Conservation (phyloP, 1,140 invertebrate genomes). For the Anastrepha ludens region DNA sequence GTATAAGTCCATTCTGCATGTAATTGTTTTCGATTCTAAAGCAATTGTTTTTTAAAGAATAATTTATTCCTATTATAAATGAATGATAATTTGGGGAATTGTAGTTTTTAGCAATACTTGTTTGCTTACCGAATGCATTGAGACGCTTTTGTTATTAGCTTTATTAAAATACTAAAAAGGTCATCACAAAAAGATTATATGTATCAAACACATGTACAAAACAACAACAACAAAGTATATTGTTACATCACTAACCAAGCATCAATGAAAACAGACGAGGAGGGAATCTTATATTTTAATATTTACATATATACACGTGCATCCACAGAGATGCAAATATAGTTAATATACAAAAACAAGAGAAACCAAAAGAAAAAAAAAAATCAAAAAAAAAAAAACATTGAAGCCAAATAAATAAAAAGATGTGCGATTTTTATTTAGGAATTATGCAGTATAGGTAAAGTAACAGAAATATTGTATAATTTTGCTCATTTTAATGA, state of each 20-base stretch:
- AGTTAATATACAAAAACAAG: background rate
- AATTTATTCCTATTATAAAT: constrained; percentile 15
- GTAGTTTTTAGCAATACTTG: background rate
- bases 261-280: constrained; percentile 18
- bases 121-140: background rate
- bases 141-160: constrained; percentile 49
- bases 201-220: constrained; percentile 40
- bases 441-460: background rate
- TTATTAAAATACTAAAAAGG: constrained; percentile 10
- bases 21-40: background rate
- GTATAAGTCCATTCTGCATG: constrained; percentile 4
- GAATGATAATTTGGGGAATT: background rate
- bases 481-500: background rate
- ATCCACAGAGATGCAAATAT: background rate
- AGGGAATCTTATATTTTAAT: background rate
- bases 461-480: background rate
- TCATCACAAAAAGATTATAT: constrained; percentile 6
- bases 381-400: background rate
- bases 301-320: background rate
- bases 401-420: constrained; percentile 28
- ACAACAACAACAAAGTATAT: constrained; percentile 4
- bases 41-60: background rate
- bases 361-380: background rate
- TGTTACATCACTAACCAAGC: constrained; percentile 6
- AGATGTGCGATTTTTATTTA: background rate